Percentiles rank a stretch among this genome's conserved stretches.
Evolutionary conservation across 2,113 vertebrate genomes (phyloP).

Genomic region (Phycodurus eques): DNA sequence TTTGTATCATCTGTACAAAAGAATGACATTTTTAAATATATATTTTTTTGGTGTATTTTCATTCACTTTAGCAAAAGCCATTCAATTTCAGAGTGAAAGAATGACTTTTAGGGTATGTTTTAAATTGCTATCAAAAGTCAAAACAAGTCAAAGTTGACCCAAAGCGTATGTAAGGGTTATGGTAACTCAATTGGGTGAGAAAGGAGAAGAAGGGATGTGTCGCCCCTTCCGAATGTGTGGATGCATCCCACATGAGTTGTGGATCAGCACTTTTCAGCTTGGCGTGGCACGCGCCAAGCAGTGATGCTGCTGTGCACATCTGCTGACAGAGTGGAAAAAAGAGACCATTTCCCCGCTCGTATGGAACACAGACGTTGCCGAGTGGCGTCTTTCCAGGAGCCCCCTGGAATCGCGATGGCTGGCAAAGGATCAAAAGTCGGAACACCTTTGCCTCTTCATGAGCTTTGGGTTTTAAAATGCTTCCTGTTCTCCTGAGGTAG

Average conservation of each 20-base stretch:
- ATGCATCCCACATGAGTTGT: constrained; percentile 57
- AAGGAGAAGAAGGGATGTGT: constrained; percentile 2
- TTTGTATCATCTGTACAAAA: no score
- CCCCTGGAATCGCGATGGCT: constrained; percentile 37
- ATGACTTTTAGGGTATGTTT: no score
- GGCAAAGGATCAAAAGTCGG: constrained; percentile 55
- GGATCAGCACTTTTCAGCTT: constrained; percentile 53
- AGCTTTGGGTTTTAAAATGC: constrained; percentile 40
- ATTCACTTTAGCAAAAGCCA: no score
- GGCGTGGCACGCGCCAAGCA: constrained; percentile 33
- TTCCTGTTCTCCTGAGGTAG: constrained; percentile 62
- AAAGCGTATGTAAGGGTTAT: background rate
- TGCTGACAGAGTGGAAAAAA: constrained; percentile 57
- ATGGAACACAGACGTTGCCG: constrained; percentile 9
- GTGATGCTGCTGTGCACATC: constrained; percentile 42
- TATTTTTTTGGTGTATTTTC: no score
- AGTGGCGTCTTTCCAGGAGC: constrained; percentile 32
- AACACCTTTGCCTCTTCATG: constrained; percentile 48
- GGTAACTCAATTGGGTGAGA: background rate
- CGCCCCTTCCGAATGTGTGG: constrained; percentile 28
- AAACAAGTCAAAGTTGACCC: background rate
- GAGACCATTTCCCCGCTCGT: background rate
- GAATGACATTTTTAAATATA: no score
- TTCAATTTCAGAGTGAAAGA: no score
- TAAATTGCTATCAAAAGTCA: no score